Conservation (phyloP, 1,140 invertebrate genomes). For the Pomacea maculata region DNA sequence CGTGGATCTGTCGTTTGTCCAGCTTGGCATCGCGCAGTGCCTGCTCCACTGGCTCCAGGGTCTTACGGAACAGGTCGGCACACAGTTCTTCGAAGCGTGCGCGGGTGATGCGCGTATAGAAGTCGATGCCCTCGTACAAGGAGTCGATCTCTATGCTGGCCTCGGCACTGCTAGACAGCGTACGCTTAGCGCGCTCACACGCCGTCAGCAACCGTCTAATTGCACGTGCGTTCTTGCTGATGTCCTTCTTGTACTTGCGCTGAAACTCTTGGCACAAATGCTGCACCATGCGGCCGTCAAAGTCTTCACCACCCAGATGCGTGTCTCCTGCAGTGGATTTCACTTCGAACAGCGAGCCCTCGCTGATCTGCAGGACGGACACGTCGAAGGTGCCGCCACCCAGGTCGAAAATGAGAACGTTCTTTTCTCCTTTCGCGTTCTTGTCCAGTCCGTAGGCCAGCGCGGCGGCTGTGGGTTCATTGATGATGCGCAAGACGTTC, state of each 20-base stretch:
- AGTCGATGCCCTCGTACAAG: slow-evolving; percentile 75
- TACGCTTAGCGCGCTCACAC: slow-evolving; percentile 73
- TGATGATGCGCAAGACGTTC: slow-evolving; percentile 72
- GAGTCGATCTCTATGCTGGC: slow-evolving; percentile 69
- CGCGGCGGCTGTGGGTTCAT: slow-evolving; percentile 68
- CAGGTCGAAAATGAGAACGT: slow-evolving; percentile 52
- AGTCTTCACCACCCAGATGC: slow-evolving; percentile 77
- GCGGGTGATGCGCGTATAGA: slow-evolving; percentile 64
- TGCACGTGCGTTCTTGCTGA: slow-evolving; percentile 48
- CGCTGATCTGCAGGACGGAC: slow-evolving; percentile 51
- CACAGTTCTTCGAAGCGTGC: slow-evolving; percentile 73
- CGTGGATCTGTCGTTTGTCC: slow-evolving; percentile 91
- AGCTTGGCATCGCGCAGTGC: slow-evolving; percentile 92
- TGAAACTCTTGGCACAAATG: slow-evolving; percentile 75
- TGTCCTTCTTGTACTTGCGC: slow-evolving; percentile 58
- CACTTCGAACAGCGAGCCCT: slow-evolving; percentile 72
- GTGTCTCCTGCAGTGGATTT: slow-evolving; percentile 76
- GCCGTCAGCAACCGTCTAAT: slow-evolving; percentile 71
- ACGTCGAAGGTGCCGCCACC: slow-evolving; percentile 58
- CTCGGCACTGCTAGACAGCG: slow-evolving; percentile 60
- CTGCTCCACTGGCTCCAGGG: slow-evolving; percentile 95
- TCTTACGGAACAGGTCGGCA: slow-evolving; percentile 85
- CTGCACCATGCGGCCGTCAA: slow-evolving; percentile 75
- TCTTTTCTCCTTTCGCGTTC: slow-evolving; percentile 65
- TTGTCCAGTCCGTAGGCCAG: slow-evolving; percentile 69